Evolutionary conservation across 2,113 vertebrate species (phyloP).

Genomic region (Nothoprocta pentlandii): DNA sequence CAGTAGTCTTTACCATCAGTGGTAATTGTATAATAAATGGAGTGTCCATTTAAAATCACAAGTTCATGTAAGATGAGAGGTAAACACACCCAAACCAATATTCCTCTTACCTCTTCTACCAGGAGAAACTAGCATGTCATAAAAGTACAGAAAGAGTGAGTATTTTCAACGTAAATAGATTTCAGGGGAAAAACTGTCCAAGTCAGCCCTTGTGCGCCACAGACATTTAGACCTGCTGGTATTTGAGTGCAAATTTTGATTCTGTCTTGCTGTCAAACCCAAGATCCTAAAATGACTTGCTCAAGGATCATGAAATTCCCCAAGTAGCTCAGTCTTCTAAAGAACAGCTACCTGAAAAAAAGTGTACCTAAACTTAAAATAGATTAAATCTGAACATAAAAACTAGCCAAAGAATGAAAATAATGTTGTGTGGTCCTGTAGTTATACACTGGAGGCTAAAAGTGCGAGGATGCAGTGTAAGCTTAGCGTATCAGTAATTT

Average conservation of each 20-base stretch:
- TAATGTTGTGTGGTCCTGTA: not conserved
- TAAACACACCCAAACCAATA: not conserved
- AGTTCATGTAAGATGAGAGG: not conserved
- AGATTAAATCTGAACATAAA: not conserved
- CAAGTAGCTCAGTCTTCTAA: not conserved
- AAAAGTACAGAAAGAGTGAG: not conserved
- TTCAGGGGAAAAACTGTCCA: not conserved
- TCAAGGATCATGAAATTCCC: not conserved
- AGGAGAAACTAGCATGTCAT: not conserved
- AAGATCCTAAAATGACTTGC: not conserved
- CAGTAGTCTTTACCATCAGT: not conserved
- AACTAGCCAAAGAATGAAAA: not conserved
- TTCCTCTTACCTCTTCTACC: not conserved
- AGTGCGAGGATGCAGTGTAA: not conserved
- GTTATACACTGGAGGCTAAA: not conserved
- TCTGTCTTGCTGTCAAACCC: not conserved
- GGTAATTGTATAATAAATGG: not conserved
- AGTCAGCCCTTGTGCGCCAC: not conserved
- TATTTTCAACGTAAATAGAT: not conserved
- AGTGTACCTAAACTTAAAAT: not conserved
- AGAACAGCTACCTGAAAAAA: not conserved
- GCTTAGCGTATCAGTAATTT: not conserved
- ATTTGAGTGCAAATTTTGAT: conserved; percentile 28
- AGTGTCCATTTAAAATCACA: not conserved
- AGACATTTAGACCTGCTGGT: conserved; percentile 23